phyloP scores from a whole-genome alignment of 23 tunicate genomes.

The Halocynthia roretzi region DNA sequence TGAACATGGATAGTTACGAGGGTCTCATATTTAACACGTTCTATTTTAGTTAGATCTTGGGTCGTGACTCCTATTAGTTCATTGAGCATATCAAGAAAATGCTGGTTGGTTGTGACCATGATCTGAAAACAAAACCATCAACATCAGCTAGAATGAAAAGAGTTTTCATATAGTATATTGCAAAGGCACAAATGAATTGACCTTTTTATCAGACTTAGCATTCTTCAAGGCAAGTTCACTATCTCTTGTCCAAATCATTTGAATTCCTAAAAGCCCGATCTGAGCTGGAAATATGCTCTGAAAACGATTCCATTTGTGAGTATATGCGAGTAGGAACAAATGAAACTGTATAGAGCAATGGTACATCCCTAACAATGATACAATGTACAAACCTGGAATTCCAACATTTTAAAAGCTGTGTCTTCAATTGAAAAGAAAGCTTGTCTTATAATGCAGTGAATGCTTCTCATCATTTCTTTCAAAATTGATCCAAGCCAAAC shows the following conservation, averaged over 20 bases:
- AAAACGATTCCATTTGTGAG: not conserved
- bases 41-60: slow-evolving; percentile 84
- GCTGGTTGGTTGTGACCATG: slow-evolving; percentile 80
- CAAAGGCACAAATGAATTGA: not conserved
- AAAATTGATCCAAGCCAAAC: slow-evolving; percentile 77
- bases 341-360: not conserved
- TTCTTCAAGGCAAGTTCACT: slow-evolving; percentile 79
- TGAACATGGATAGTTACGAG: slow-evolving; percentile 98
- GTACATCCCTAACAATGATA: not conserved
- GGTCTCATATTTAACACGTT: slow-evolving; percentile 92
- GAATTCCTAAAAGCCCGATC: slow-evolving; percentile 92
- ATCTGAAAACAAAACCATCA: slow-evolving; percentile 23
- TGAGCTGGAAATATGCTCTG: slow-evolving; percentile 88
- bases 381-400: slow-evolving; percentile 57
- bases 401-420: slow-evolving; percentile 80
- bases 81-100: slow-evolving; percentile 84
- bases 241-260: slow-evolving; percentile 96
- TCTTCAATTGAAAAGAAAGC: slow-evolving; percentile 87
- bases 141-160: not conserved
- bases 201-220: slow-evolving; percentile 89
- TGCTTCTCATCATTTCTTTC: slow-evolving; percentile 72
- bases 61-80: slow-evolving; percentile 89
- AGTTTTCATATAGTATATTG: not conserved
- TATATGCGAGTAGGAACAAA: too few species aligned
- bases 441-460: slow-evolving; percentile 78